Evolutionary conservation across 2,888 invertebrate species (phyloP).

Genomic region (Falcaria lacertinaria): DNA sequence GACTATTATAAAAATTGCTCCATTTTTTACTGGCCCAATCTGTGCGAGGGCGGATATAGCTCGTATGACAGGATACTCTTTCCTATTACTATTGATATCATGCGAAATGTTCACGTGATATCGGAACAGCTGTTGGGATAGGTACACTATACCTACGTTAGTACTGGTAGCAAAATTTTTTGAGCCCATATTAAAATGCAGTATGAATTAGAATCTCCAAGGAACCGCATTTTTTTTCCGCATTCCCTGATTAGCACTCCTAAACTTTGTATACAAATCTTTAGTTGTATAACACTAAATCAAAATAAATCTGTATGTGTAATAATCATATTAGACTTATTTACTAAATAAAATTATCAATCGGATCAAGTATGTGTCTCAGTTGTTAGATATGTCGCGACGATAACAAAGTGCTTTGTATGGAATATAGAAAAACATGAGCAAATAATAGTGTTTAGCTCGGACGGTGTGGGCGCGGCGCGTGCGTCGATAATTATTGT

Average conservation of each 20-base stretch:
- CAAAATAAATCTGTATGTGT: no score
- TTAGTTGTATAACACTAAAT: no score
- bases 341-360: neutral
- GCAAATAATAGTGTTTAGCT: constrained; percentile 76
- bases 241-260: no score
- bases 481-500: constrained; percentile 74
- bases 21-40: constrained; percentile 70
- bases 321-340: no score
- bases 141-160: no score
- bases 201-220: no score
- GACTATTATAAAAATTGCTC: constrained; percentile 74
- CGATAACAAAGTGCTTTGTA: constrained; percentile 64
- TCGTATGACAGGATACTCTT: constrained; percentile 76
- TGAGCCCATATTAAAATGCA: no score
- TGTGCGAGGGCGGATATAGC: constrained; percentile 72
- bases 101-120: constrained; percentile 65
- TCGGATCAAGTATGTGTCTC: constrained; percentile 1
- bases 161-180: no score
- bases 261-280: no score
- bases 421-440: constrained; percentile 72
- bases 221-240: no score
- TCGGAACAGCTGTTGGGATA: constrained; percentile 57
- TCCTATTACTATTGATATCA: constrained; percentile 59
- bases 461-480: constrained; percentile 54
- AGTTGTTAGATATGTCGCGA: constrained; percentile 43